phyloP scores from a whole-genome alignment of 2,113 vertebrate species.

The Pica pica region DNA sequence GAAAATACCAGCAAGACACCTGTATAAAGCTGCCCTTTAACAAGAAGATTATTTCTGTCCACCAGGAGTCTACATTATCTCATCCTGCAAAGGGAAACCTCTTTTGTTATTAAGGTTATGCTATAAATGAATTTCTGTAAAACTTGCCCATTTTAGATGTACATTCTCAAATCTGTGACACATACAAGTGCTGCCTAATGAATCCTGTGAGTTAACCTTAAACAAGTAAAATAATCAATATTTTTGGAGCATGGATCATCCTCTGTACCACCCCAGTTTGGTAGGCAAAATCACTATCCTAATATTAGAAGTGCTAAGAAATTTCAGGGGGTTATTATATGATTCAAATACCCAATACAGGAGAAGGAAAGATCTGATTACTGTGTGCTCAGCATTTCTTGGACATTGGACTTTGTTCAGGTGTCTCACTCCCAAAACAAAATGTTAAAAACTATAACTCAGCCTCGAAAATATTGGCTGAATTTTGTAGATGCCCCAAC shows the following conservation, averaged over 20 bases:
- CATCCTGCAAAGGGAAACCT: not conserved
- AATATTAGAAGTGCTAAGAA: not conserved
- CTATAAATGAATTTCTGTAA: not conserved
- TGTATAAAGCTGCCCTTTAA: not conserved
- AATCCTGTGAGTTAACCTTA: not conserved
- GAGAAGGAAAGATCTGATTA: not conserved
- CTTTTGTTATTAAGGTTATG: not conserved
- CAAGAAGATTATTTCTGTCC: not conserved
- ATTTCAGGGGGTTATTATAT: not conserved
- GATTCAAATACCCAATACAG: not conserved
- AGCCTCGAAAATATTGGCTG: not conserved
- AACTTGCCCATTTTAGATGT: not conserved
- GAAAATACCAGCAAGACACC: not conserved
- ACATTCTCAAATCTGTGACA: not conserved
- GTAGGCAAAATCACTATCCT: not conserved
- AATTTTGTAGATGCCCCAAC: not conserved
- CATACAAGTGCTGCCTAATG: not conserved
- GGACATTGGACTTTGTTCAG: not conserved
- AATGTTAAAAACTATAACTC: not conserved
- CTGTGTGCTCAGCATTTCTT: not conserved
- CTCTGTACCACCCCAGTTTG: not conserved
- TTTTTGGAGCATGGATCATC: not conserved
- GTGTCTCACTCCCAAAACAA: not conserved
- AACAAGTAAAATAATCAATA: not conserved
- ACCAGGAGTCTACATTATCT: not conserved